phyloP scores from a whole-genome alignment of 2,888 invertebrate genomes.

The Acrocera orbiculus region DNA sequence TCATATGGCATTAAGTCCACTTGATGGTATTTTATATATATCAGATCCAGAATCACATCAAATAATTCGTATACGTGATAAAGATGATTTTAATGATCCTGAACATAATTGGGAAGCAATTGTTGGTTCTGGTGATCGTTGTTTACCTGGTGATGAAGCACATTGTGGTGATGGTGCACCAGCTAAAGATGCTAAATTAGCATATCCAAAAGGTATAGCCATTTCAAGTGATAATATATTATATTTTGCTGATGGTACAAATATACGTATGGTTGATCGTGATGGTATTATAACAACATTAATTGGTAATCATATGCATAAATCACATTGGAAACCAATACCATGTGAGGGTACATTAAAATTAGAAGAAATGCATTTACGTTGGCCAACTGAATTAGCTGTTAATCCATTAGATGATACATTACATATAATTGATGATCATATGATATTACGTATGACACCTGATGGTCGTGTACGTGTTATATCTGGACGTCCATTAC shows the following conservation, averaged over 20 bases:
- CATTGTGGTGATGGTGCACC: conserved; percentile 92
- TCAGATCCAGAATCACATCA: conserved; percentile 93
- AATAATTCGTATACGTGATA: conserved; percentile 71
- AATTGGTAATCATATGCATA: conserved; percentile 83
- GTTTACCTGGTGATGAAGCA: conserved; percentile 81
- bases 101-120: conserved; percentile 89
- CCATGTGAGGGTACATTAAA: conserved; percentile 82
- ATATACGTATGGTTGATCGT: conserved; percentile 80
- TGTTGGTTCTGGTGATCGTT: conserved; percentile 87
- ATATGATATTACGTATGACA: conserved; percentile 84
- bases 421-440: conserved; percentile 89
- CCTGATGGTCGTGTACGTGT: conserved; percentile 81
- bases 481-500: conserved; percentile 81
- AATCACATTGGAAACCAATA: conserved; percentile 84
- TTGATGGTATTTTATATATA: conserved; percentile 85
- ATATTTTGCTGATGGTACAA: conserved; percentile 92
- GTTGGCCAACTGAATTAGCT: conserved; percentile 92
- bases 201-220: conserved; percentile 92
- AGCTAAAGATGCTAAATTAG: conserved; percentile 82
- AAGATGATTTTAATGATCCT: conserved; percentile 65
- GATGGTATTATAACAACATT: conserved; percentile 85
- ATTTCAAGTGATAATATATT: conserved; percentile 81
- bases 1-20: conserved; percentile 87
- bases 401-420: conserved; percentile 90
- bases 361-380: conserved; percentile 79